phyloP scores from a whole-genome alignment of 1,140 invertebrate species.

The Proctacanthus coquilletti region DNA sequence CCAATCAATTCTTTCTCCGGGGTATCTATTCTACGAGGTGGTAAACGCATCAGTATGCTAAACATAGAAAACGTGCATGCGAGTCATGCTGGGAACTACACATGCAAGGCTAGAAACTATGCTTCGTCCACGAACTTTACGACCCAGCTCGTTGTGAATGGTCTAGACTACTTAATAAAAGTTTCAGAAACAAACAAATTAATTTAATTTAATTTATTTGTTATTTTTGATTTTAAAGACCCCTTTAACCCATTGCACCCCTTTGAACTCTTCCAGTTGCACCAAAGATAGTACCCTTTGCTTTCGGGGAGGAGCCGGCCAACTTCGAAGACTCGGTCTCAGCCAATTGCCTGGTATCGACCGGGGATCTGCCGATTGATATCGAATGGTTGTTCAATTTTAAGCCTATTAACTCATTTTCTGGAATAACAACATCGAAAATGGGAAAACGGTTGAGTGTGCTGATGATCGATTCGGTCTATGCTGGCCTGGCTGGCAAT shows the following conservation, averaged over 20 bases:
- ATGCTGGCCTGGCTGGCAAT: slow-evolving; percentile 33
- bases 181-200: background rate
- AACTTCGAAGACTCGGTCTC: slow-evolving; percentile 35
- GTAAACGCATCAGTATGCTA: slow-evolving; percentile 37
- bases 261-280: slow-evolving; percentile 34
- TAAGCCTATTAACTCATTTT: slow-evolving; percentile 13
- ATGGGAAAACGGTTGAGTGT: slow-evolving; percentile 35
- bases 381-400: slow-evolving; percentile 46
- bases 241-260: slow-evolving; percentile 40
- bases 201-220: slow-evolving; percentile 8
- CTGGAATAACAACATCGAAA: slow-evolving; percentile 31
- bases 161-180: slow-evolving; percentile 15
- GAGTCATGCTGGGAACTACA: slow-evolving; percentile 45
- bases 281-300: slow-evolving; percentile 42
- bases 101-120: slow-evolving; percentile 47
- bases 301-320: slow-evolving; percentile 36
- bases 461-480: slow-evolving; percentile 41
- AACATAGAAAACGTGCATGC: slow-evolving; percentile 33
- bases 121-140: slow-evolving; percentile 36
- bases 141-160: slow-evolving; percentile 23
- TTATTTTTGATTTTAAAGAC: slow-evolving; percentile 22
- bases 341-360: slow-evolving; percentile 24
- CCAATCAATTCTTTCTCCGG: slow-evolving; percentile 26
- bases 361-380: slow-evolving; percentile 47
- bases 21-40: slow-evolving; percentile 38